Evolutionary conservation across 1,140 invertebrate species (phyloP), one percentile per base, ranked within the genome.

Genomic region (Trichomalopsis sarcophagae): DNA sequence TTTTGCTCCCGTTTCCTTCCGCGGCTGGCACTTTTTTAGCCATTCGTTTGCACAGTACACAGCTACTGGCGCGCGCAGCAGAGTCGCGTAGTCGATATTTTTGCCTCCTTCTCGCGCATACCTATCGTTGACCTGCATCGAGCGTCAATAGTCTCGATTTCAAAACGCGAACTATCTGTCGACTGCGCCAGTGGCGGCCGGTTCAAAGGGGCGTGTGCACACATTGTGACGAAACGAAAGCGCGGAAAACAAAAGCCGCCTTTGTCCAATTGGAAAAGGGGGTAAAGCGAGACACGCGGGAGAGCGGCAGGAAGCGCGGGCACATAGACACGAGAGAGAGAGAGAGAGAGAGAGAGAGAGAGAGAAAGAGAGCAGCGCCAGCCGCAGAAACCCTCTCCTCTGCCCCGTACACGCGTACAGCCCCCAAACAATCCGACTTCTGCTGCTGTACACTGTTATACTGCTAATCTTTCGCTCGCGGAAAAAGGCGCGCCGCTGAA

Each of bases 111-210:
- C 17, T 62, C 17, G 17, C 4, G 17, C 17, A 17, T 71, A 27
- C 33, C 33, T 27, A 47, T 77, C 75, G n/a, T 77, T 77, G 40
- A 77, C 75, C 75, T 27, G 73, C n/a, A 77, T 77, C 75, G 21
- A 47, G 14, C 36, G 40, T 50, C 75, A 77, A 77, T 77, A 50
- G 75, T 77, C 44, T 77, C 75, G 44, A 77, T 77, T 77, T 55
- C 44, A 77, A 50, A 77, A 50, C 40, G 44, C n/a, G 36, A 33
- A n/a, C 73, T 36, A 62, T 62, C 55, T 62, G 55, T n/a, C 55
- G 55, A 6, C 55, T 21, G 55, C 47, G 47, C 13, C 14, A 17
- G 47, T 50, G 47, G 13, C 13, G 47, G 14, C 14, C 11, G 47
- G 47, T 50, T 50, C 47, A 50, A 50, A 50, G 55, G 21, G 17